Percentiles rank a stretch among this genome's conserved stretches.
Conservation (phyloP, 2,797 vertebrate genomes). For the Oceanodroma leucorhoa region DNA sequence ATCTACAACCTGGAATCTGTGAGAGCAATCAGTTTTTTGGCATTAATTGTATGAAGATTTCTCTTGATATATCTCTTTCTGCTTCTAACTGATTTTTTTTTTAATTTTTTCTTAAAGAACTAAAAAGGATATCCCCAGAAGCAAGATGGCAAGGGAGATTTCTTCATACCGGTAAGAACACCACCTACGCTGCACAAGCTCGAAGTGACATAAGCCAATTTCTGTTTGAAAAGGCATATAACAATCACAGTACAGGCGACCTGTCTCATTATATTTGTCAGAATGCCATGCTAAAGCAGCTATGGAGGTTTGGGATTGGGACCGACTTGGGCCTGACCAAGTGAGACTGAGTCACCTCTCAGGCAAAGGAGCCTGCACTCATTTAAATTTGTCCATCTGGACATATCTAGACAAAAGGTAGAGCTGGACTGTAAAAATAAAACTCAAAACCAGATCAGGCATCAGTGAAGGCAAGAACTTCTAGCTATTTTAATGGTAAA, state of each 20-base stretch:
- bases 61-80: background rate
- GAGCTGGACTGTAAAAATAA: background rate
- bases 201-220: background rate
- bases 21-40: background rate
- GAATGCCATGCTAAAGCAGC: background rate
- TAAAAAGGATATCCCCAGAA: background rate
- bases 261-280: background rate
- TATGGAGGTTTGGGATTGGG: accelerated
- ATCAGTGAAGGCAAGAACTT: background rate
- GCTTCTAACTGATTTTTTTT: background rate
- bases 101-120: background rate
- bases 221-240: background rate
- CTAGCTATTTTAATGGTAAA: background rate
- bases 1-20: background rate
- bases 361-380: background rate
- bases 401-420: background rate
- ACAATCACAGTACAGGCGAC: background rate
- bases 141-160: background rate
- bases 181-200: background rate
- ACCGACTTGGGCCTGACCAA: background rate
- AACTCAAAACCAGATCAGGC: background rate
- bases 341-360: background rate
- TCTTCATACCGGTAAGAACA: background rate
- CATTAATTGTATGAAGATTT: background rate
- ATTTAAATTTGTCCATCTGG: background rate